Evolutionary conservation across 2,113 vertebrate genomes (phyloP), one percentile per base, ranked within the genome.

Genomic region (Psilopogon haemacephalus): DNA sequence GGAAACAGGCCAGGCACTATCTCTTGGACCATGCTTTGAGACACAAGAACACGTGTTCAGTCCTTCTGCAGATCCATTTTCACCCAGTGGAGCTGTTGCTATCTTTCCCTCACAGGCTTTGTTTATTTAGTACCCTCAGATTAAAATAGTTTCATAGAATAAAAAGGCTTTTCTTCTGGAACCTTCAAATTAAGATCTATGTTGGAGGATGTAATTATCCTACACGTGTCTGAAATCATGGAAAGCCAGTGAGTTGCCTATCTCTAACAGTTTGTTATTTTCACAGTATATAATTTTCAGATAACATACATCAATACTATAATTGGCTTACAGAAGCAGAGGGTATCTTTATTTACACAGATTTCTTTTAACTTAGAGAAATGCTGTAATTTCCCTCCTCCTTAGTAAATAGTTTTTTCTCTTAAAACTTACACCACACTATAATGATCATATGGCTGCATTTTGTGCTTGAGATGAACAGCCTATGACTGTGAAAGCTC

Each of bases 231-330:
- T 82, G 86, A 71, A 81, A 88, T 70, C 86, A 78, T 60, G 74
- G 73, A 81, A 26, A 93, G 59, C 33, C 77, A 82, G 63, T 54
- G 44, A 79, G 67, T 85, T 60, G 77, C 13, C 9, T 65, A 19
- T 73, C 60, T 73, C 13, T 26, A 63, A 46, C 3, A 4, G 24
- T 12, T 19, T 7, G 68, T 46, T 82, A 70, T 90, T 94, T 90
- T 84, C 84, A 83, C 59, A 89, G 78, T 14, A 52, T 73, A 18
- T 76, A 60, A 95, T 95, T 96, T 93, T 91, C 89, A 90, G 91
- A 91, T 94, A 86, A 91, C 1, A 0, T 75, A 60, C 60, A 82
- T 79, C 90, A 64, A 30, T 87, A 70, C 40, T 87, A 17, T 84
- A 90, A 89, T 62, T 79, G 84, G 78, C 59, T 70, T 62, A 52